Evolutionary conservation across 2,888 invertebrate species (phyloP).

Genomic region (Apotomis turbidana): DNA sequence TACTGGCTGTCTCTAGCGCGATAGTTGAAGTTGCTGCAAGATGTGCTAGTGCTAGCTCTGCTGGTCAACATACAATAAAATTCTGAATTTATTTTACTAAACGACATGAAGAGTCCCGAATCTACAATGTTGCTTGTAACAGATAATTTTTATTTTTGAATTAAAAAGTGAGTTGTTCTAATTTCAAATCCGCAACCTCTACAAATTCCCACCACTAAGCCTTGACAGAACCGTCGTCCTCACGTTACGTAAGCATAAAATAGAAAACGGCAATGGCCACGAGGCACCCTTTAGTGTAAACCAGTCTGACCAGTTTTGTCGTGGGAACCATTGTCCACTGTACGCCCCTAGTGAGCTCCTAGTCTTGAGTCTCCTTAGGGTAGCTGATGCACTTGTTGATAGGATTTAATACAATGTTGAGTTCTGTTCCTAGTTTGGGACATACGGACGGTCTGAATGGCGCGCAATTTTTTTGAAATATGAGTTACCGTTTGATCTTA

Average conservation of each 20-base stretch:
- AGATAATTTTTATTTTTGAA: no score
- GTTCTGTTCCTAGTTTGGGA: conserved; percentile 23
- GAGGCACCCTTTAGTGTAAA: conserved; percentile 49
- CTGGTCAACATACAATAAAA: no score
- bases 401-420: conserved; percentile 22
- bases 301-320: conserved; percentile 73
- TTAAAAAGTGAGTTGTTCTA: no score
- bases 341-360: background rate
- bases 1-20: no score
- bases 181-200: background rate
- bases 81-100: no score
- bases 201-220: conserved; percentile 57
- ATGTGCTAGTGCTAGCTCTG: no score
- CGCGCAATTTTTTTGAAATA: no score
- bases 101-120: no score
- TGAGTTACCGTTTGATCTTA: no score
- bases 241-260: conserved; percentile 53
- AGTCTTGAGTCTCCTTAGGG: background rate
- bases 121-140: no score
- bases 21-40: no score
- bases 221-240: conserved; percentile 58
- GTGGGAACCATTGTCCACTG: conserved; percentile 75
- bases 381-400: conserved; percentile 24
- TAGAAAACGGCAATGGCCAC: conserved; percentile 50
- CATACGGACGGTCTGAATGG: conserved; percentile 6